A percentile compares a stretch with the other conserved stretches of the same genome.
phyloP scores from a whole-genome alignment of 2,888 invertebrate species.

The Lysandra coridon region DNA sequence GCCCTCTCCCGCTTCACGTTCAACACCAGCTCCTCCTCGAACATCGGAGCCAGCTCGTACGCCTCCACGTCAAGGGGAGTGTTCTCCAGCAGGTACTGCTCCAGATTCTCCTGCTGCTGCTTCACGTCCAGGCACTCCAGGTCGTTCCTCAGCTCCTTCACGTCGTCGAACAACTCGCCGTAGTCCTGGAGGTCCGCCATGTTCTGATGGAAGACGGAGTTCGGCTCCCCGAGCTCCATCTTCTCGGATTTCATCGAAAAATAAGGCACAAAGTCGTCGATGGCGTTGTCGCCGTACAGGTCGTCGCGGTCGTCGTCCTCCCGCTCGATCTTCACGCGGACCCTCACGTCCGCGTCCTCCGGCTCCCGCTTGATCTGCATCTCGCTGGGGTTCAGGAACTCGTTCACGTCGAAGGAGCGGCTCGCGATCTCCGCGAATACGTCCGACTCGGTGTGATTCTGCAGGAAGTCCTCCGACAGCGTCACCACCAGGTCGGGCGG shows the following conservation, averaged over 20 bases:
- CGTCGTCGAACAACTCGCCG: conserved; percentile 64
- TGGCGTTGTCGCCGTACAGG: conserved; percentile 70
- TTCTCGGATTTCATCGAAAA: conserved; percentile 63
- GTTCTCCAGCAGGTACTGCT: conserved; percentile 70
- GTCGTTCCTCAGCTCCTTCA: conserved; percentile 64
- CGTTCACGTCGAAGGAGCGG: conserved; percentile 72
- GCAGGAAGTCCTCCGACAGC: conserved; percentile 62
- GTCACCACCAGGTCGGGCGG: conserved; percentile 66
- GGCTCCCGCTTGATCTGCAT: conserved; percentile 71
- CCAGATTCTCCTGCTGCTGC: conserved; percentile 64
- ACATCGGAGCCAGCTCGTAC: conserved; percentile 66
- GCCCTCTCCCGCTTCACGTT: conserved; percentile 73
- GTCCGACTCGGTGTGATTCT: conserved; percentile 63
- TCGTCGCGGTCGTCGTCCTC: conserved; percentile 61
- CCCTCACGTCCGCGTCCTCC: conserved; percentile 46
- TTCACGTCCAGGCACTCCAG: conserved; percentile 69
- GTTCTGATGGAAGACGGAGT: conserved; percentile 80
- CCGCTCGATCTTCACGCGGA: conserved; percentile 62
- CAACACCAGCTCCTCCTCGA: conserved; percentile 65
- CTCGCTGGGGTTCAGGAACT: conserved; percentile 62
- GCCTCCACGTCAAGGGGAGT: conserved; percentile 67
- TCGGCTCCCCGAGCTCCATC: conserved; percentile 59
- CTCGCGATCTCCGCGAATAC: conserved; percentile 68
- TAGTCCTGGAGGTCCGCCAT: conserved; percentile 81
- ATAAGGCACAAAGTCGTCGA: conserved; percentile 69